Conservation (phyloP, 2,888 invertebrate species). For the Chrysopilus asiliformis region DNA sequence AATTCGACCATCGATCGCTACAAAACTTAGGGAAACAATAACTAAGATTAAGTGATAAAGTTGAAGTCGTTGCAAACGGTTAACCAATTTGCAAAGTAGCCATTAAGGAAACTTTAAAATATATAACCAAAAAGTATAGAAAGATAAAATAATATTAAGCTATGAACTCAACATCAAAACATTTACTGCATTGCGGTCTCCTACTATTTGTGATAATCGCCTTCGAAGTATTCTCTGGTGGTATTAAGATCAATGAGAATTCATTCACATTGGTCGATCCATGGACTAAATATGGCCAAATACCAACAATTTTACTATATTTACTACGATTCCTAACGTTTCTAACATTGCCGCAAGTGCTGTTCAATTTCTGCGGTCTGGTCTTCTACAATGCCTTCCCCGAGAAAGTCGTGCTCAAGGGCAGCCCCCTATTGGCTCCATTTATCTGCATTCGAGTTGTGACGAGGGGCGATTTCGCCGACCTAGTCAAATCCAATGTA, state of each 20-base stretch:
- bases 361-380: slow-evolving; percentile 70
- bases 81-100: no score
- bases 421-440: slow-evolving; percentile 81
- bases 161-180: slow-evolving; percentile 46
- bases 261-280: slow-evolving; percentile 53
- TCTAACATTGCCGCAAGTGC: slow-evolving; percentile 75
- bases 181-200: slow-evolving; percentile 65
- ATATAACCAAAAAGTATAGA: no score
- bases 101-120: no score
- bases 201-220: slow-evolving; percentile 58
- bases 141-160: slow-evolving; percentile 5
- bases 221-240: slow-evolving; percentile 57
- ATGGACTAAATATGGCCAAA: slow-evolving; percentile 66
- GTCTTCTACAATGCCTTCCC: slow-evolving; percentile 89
- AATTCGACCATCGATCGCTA: no score
- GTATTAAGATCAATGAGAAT: slow-evolving; percentile 42
- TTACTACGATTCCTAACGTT: slow-evolving; percentile 65
- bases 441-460: slow-evolving; percentile 91
- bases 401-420: slow-evolving; percentile 75
- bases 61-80: no score
- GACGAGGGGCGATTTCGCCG: slow-evolving; percentile 86
- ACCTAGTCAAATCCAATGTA: slow-evolving; percentile 78
- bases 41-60: no score
- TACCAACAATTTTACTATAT: slow-evolving; percentile 62
- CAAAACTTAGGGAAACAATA: no score